Conservation (phyloP, 1,140 invertebrate species). For the Leptinotarsa lineolata region DNA sequence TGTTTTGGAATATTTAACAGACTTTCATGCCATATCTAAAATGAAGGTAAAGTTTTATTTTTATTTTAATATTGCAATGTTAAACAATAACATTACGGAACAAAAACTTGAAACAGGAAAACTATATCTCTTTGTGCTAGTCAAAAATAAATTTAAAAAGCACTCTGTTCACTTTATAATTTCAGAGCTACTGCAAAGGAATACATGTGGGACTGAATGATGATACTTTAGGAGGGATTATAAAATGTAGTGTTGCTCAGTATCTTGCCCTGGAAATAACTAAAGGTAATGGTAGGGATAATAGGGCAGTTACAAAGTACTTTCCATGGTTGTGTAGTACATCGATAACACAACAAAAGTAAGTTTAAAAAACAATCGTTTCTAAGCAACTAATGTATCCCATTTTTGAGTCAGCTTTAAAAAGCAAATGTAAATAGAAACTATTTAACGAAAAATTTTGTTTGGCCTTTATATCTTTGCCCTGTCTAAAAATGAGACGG, state of each 20-base stretch:
- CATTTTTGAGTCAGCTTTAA: too few relatives aligned
- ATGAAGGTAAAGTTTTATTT: slow-evolving; percentile 75
- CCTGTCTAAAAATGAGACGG: too few relatives aligned
- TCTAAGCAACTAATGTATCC: too few relatives aligned
- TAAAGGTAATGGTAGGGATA: slow-evolving; percentile 82
- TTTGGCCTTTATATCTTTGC: too few relatives aligned
- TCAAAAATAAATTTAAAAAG: too few relatives aligned
- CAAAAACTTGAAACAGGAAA: too few relatives aligned
- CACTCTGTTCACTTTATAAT: slow-evolving; percentile 25
- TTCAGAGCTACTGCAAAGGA: slow-evolving; percentile 80
- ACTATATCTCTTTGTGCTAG: too few relatives aligned
- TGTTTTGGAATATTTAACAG: slow-evolving; percentile 92
- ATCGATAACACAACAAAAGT: slow-evolving; percentile 85
- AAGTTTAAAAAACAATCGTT: slow-evolving; percentile 40
- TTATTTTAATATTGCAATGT: too few relatives aligned
- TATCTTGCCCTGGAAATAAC: slow-evolving; percentile 93
- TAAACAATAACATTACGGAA: too few relatives aligned
- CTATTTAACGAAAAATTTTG: too few relatives aligned
- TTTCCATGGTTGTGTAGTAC: slow-evolving; percentile 92
- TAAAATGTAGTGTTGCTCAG: slow-evolving; percentile 95
- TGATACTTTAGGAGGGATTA: slow-evolving; percentile 91
- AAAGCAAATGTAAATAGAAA: too few relatives aligned
- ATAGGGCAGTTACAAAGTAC: slow-evolving; percentile 79
- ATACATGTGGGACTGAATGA: slow-evolving; percentile 82
- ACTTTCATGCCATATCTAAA: slow-evolving; percentile 95